Base-by-base conservation (phyloP, 2,888 invertebrate genomes). In the Coleophora deauratella region DNA sequence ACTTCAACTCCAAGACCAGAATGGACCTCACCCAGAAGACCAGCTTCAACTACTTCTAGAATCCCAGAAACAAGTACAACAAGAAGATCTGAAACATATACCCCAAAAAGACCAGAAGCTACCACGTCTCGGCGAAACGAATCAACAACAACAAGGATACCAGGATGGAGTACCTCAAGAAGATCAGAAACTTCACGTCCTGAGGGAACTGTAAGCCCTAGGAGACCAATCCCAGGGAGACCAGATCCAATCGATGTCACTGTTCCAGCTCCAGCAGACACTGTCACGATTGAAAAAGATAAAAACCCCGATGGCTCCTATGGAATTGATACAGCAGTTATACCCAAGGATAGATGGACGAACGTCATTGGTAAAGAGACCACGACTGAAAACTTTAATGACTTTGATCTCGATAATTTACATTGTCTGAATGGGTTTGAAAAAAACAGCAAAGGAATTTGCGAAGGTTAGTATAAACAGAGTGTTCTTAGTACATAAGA, bases 341-440 rank as follows among this genome's bases (percentile, higher is more conserved):
- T 74, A 43, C 72, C 72, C 0, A 65, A 67, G 34, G 60, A 73
- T n/a, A 63, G 52, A 31, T 71, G 72, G 69, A 68, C 67, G 1
- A 62, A 66, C 40, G 58, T 66, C 0, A 54, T 62, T 13, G 66
- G 58, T 3, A 57, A 37, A 10, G 65, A 68, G 59, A 27, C 60
- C 34, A 41, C 44, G 14, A 43, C 45, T 1, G 45, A 49, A 8
- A 56, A 58, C 47, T 52, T 62, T 34, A 51, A 59, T 13, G 66
- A 64, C 7, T 73, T 75, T 42, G 62, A 77, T 46, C 52, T 66
- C n/a, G 64, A 70, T 31, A 54, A 70, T 2, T 41, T 78, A 1
- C 77, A 77, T 45, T 88, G 88, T 50, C 62, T 86, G 35, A 62
- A 74, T 48, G 90, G 90, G 1, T 90, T 86, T 42, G 78, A 87